Evolutionary conservation across 2,888 invertebrate species (phyloP).

Genomic region (Quadroppia sp.): DNA sequence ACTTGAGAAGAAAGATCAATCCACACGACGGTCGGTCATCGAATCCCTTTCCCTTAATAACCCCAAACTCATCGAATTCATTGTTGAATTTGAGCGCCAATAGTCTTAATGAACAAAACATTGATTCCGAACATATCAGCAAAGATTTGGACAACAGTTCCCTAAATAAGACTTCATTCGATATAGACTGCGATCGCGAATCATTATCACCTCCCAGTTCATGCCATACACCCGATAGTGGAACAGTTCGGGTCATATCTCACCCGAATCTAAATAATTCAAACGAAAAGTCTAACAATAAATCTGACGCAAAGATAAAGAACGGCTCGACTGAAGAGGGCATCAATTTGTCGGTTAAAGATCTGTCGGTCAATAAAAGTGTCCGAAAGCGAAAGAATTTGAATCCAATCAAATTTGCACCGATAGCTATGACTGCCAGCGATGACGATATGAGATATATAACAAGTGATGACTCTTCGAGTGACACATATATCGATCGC

Average conservation of each 20-base stretch:
- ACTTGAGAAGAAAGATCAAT: constrained; percentile 84
- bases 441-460: constrained; percentile 53
- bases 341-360: constrained; percentile 41
- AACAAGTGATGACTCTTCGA: constrained; percentile 60
- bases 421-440: constrained; percentile 47
- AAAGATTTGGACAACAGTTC: background rate
- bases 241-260: background rate
- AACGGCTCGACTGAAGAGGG: constrained; percentile 39
- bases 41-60: constrained; percentile 65
- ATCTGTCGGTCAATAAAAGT: constrained; percentile 57
- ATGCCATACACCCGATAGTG: background rate
- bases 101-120: constrained; percentile 24
- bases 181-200: background rate
- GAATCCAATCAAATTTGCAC: constrained; percentile 76
- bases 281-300: background rate
- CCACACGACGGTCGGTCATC: constrained; percentile 88
- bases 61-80: constrained; percentile 38
- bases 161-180: background rate
- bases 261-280: background rate
- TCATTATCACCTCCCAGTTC: constrained; percentile 28
- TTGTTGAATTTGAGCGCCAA: background rate
- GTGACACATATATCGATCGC: constrained; percentile 55
- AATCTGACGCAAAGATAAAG: background rate
- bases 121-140: background rate
- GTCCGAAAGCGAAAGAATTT: constrained; percentile 81